Evolutionary conservation across 2,797 vertebrate species (phyloP), one percentile per base, ranked within the genome.

Genomic region (Macroramphosus scolopax): DNA sequence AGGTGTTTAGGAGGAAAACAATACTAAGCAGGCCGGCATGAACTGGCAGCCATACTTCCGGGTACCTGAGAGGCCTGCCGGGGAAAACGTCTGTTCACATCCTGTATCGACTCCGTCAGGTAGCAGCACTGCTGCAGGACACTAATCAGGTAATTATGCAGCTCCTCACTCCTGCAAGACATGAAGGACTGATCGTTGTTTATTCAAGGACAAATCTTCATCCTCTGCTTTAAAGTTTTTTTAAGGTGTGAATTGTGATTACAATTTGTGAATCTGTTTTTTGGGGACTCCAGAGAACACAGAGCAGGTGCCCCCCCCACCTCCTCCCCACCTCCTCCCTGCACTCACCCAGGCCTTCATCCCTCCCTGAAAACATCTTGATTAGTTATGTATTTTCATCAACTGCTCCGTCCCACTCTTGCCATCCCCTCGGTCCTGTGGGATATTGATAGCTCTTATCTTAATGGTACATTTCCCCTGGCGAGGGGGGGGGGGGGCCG

Each of bases 91-190:
- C 77, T 68, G 73, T 90, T 84, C 62, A 91, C 46, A 11, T 90
- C 91, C 66, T 93, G 92, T 35, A 96, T 77, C 1, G 75, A 77
- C 72, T 91, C 68, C 0, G 85, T 93, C 80, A 98, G 83, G 62
- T 91, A 92, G 68, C 57, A 82, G 74, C 92, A 96, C 28, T 97
- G 92, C 35, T 90, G 90, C 61, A 80, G 90, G 75, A 97, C 41
- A 62, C 91, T 92, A 49, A 93, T 77, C 68, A 98, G 90, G 77
- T 94, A 94, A 60, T 68, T 90, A 18, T 88, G 85, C 43, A 96
- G 86, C 38, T 97, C 94, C 64, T 96, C 94, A 66, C 76, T 89
- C 70, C 93, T 95, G 78, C 22, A 52, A 56, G 31, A 32, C 14
- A 65, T 0, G 1, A n/a, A n/a, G n/a, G n/a, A n/a, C n/a, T n/a